These are phyloP conservation scores for Mayetiola destructor DNA, from an alignment of 2,888 invertebrate genomes.

Conservation along the genomic window DNA sequence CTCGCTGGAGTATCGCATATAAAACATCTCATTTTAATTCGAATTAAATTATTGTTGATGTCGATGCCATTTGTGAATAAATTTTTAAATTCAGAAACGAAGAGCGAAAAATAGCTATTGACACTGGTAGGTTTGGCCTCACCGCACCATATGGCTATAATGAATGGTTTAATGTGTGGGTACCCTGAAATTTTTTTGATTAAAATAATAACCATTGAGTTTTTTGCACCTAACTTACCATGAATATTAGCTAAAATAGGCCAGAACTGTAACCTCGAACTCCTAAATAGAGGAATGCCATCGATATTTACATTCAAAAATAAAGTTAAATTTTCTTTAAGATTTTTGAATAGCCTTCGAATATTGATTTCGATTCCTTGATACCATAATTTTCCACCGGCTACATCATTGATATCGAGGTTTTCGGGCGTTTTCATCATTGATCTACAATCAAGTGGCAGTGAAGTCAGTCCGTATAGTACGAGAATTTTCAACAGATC, in stretches of 20 bases:
- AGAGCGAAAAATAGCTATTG: background rate
- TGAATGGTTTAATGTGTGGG: background rate
- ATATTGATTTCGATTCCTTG: background rate
- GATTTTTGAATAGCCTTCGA: background rate
- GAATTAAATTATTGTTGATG: background rate
- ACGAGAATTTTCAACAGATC: background rate
- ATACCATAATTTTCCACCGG: background rate
- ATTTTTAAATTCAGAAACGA: background rate
- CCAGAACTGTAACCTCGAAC: background rate
- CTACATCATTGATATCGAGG: background rate
- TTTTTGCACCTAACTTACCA: background rate
- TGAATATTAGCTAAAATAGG: background rate
- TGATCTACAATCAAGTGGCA: background rate
- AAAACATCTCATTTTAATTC: background rate
- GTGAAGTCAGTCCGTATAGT: background rate
- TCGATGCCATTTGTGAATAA: background rate
- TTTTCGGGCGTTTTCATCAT: background rate
- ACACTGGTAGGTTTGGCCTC: background rate
- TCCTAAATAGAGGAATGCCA: background rate
- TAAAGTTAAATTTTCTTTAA: background rate
- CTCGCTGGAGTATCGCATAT: background rate
- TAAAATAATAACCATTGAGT: background rate
- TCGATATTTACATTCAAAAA: background rate
- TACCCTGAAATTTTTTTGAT: background rate
- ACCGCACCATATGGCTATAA: background rate